A percentile compares a stretch with the other conserved stretches of the same genome.
Conservation (phyloP, 1,140 invertebrate species). For the Trachymyrmex cornetzi region DNA sequence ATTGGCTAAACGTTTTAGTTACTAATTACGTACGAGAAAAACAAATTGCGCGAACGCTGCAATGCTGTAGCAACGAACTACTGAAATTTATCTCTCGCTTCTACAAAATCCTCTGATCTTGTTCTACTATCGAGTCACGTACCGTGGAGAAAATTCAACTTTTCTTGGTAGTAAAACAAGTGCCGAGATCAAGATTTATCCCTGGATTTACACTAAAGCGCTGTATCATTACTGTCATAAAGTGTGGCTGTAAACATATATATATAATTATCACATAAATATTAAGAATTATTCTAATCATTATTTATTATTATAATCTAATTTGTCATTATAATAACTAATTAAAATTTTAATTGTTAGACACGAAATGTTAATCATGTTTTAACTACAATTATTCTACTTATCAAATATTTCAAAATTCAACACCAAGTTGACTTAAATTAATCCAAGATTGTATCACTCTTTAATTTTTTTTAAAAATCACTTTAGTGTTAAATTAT, state of each 20-base stretch:
- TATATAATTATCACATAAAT: neutral
- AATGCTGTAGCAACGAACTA: conserved; percentile 24
- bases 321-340: neutral
- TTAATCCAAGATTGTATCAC: neutral
- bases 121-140: conserved; percentile 37
- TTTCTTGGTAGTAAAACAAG: conserved; percentile 17
- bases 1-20: conserved; percentile 30
- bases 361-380: conserved; percentile 21
- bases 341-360: neutral
- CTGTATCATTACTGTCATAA: neutral
- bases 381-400: conserved; percentile 10
- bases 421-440: neutral
- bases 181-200: conserved; percentile 41
- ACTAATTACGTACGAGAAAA: conserved; percentile 38
- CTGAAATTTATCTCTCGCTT: conserved; percentile 18
- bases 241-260: neutral
- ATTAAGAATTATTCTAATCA: neutral
- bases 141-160: conserved; percentile 47
- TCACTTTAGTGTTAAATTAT: neutral
- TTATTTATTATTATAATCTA: neutral
- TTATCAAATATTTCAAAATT: neutral
- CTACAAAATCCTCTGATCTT: conserved; percentile 16
- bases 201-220: neutral
- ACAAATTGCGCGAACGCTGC: conserved; percentile 47
- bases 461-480: neutral